These are phyloP conservation scores for Muntiacus muntjak DNA, from an alignment of 2,113 vertebrate species.

Conservation along the genomic window DNA sequence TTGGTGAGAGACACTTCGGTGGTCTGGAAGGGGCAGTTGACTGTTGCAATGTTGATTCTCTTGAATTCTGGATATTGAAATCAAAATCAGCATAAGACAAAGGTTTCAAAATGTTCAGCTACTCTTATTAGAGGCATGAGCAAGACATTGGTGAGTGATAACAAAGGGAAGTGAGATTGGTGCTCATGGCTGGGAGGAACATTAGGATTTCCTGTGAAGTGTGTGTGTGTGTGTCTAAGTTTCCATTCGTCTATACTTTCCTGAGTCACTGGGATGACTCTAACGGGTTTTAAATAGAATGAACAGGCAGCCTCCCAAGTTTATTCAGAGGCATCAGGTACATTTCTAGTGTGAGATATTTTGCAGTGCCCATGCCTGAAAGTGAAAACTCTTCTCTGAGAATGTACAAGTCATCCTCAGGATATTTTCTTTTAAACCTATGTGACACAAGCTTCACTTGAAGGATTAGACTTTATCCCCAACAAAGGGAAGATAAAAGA, in stretches of 20 bases:
- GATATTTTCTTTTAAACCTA: slow-evolving; percentile 2
- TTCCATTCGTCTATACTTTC: background rate
- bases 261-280: slow-evolving; percentile 33
- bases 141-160: background rate
- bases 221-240: background rate
- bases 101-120: background rate
- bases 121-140: background rate
- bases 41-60: background rate
- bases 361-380: background rate
- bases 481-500: background rate
- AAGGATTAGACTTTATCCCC: background rate
- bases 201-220: background rate
- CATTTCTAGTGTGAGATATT: background rate
- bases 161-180: background rate
- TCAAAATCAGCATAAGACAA: background rate
- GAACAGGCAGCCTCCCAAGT: background rate
- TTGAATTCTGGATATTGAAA: background rate
- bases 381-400: background rate
- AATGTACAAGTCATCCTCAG: background rate
- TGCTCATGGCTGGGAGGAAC: background rate
- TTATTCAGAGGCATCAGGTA: background rate
- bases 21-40: background rate
- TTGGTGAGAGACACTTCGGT: background rate
- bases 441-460: background rate
- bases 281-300: slow-evolving; percentile 43